Base-by-base conservation (phyloP, 2,797 vertebrate species). In the Loris lydekkerianus region DNA sequence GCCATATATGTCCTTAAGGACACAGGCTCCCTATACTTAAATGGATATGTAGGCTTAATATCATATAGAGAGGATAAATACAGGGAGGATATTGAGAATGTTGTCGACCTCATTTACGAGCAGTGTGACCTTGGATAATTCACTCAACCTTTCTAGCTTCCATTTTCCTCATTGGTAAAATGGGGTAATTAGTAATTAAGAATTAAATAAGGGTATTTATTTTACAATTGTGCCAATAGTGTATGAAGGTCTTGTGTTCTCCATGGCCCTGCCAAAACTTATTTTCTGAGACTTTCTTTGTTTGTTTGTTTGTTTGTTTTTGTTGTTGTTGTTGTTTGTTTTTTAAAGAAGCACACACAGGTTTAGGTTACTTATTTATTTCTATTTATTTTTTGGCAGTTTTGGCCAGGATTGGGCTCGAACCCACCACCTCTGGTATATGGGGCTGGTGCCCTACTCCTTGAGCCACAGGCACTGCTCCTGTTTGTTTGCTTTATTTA, bases 131-230 rank as follows among this genome's bases (percentile, higher is more conserved):
- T 49, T 13, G 53, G 61, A 31, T 25, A 86, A 89, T n/a, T 89
- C 49, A 53, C 17, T 92, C 88, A 69, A n/a, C 8, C 61, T 78
- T 18, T 91, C 40, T 86, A 72, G 65, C 31, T 76, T 86, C 70
- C 17, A 69, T 56, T 89, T 85, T 85, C n/a, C 49, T 76, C 56
- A 34, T 53, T 85, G 89, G 4, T 92, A 84, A 91, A 78, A 69
- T 58, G 29, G 20, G 20, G 1, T 77, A 90, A 70, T 82, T 93
- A 86, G 8, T 53, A 78, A 56, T 61, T 75, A 27, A 90, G 27
- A 58, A 70, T 69, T 89, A 70, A 69, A 90, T 67, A 83, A 63
- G 49, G 53, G 34, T 61, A 20, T 69, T 80, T 53, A 37, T 37
- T 37, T 70, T 70, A 37, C 34, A 70, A 34, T 70, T 21, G 37